phyloP scores from a whole-genome alignment of 2,888 invertebrate species.

The Drosophila bunnanda region DNA sequence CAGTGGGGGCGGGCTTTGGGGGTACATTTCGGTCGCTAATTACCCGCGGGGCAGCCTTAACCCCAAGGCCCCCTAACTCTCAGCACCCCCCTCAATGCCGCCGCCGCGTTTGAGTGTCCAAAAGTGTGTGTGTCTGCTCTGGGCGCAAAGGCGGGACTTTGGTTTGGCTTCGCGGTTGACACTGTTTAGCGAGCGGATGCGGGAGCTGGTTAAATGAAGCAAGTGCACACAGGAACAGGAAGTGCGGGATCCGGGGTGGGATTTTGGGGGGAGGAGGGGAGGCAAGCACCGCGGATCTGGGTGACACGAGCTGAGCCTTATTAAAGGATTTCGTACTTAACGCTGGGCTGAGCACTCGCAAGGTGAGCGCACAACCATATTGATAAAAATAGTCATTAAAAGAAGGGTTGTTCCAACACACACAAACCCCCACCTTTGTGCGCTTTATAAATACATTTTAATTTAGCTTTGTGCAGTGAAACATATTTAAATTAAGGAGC shows the following conservation, averaged over 20 bases:
- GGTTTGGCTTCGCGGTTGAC: slow-evolving; percentile 52
- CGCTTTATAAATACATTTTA: slow-evolving; percentile 74
- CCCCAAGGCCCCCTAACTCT: neutral
- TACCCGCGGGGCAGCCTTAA: slow-evolving; percentile 26
- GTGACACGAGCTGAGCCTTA: slow-evolving; percentile 59
- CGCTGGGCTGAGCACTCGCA: slow-evolving; percentile 43
- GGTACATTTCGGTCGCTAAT: slow-evolving; percentile 23
- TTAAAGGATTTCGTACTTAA: slow-evolving; percentile 66
- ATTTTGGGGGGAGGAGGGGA: neutral
- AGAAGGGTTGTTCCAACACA: slow-evolving; percentile 53
- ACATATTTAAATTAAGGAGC: slow-evolving; percentile 80
- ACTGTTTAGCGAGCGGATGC: slow-evolving; percentile 57
- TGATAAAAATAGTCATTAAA: slow-evolving; percentile 76
- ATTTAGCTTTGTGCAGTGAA: slow-evolving; percentile 80
- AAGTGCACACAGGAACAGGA: slow-evolving; percentile 65
- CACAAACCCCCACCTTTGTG: slow-evolving; percentile 28
- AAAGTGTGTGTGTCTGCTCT: slow-evolving; percentile 20
- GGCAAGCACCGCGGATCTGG: slow-evolving; percentile 1
- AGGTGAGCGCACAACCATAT: slow-evolving; percentile 56
- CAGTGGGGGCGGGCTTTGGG: neutral
- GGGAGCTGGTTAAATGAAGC: slow-evolving; percentile 65
- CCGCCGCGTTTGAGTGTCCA: slow-evolving; percentile 24
- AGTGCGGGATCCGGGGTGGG: slow-evolving; percentile 3
- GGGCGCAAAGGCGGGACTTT: slow-evolving; percentile 33
- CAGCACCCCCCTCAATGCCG: neutral